These are phyloP conservation scores for Nymphalis io DNA, from an alignment of 1,140 invertebrate genomes.

Conservation along the genomic window DNA sequence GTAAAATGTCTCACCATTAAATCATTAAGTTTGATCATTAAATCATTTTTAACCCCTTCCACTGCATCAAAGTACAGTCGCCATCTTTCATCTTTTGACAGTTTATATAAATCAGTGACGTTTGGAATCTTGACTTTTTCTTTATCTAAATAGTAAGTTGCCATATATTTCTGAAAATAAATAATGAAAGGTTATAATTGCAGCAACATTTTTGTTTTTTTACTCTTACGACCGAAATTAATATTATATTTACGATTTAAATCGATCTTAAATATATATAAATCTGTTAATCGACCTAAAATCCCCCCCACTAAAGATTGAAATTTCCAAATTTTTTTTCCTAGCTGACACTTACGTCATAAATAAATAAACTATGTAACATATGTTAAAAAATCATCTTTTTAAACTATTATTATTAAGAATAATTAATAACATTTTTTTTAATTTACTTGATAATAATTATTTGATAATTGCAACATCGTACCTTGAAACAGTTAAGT, in stretches of 20 bases:
- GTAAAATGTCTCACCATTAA: conserved; percentile 52
- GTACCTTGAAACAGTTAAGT: conserved; percentile 40
- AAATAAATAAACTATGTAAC: no score
- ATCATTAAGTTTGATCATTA: conserved; percentile 55
- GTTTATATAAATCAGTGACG: conserved; percentile 48
- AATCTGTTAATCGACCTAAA: no score
- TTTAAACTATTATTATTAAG: no score
- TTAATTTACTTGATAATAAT: no score
- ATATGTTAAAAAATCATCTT: no score
- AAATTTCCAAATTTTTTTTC: no score
- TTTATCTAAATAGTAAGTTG: conserved; percentile 30
- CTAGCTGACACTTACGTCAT: not conserved
- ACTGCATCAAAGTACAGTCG: conserved; percentile 51
- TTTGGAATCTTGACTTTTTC: conserved; percentile 20
- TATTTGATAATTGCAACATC: no score
- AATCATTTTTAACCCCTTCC: conserved; percentile 45
- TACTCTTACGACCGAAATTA: not conserved
- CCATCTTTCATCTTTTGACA: conserved; percentile 57
- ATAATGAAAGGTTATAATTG: conserved; percentile 9
- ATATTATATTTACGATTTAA: not conserved
- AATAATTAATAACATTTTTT: no score
- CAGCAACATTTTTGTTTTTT: no score
- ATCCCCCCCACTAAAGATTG: no score
- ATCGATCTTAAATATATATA: no score
- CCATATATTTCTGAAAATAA: conserved; percentile 52